These are phyloP conservation scores for Lacanobia wlatinum DNA, from an alignment of 2,888 invertebrate species.

Conservation along the genomic window DNA sequence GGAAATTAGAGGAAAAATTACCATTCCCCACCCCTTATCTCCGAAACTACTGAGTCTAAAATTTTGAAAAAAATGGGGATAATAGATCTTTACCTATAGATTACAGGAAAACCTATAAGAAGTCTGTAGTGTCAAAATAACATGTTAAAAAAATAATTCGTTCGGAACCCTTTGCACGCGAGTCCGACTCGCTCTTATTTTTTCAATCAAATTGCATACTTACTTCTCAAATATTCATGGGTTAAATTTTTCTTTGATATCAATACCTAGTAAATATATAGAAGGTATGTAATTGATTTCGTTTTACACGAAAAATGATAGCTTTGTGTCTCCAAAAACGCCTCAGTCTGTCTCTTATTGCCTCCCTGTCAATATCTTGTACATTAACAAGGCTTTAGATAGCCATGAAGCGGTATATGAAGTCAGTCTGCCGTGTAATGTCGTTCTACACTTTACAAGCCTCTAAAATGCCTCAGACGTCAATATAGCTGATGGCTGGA, in stretches of 20 bases:
- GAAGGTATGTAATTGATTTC: no score
- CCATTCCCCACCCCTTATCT: no score
- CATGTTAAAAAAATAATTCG: no score
- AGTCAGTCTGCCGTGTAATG: slow-evolving; percentile 34
- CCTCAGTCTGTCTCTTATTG: not conserved
- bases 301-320: not conserved
- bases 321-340: not conserved
- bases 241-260: not conserved
- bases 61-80: no score
- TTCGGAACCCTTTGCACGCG: no score
- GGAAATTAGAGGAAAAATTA: no score
- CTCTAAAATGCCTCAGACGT: slow-evolving; percentile 35
- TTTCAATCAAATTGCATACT: not conserved
- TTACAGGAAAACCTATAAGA: no score
- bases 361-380: not conserved
- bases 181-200: no score
- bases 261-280: not conserved
- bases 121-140: no score
- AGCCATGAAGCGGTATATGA: slow-evolving; percentile 17
- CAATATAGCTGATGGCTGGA: slow-evolving; percentile 23
- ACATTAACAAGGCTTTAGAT: not conserved
- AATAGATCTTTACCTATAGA: no score
- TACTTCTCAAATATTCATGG: not conserved
- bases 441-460: slow-evolving; percentile 29
- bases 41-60: no score